Evolutionary conservation across 2,888 invertebrate species (phyloP).

Genomic region (Aphodius sticticus): DNA sequence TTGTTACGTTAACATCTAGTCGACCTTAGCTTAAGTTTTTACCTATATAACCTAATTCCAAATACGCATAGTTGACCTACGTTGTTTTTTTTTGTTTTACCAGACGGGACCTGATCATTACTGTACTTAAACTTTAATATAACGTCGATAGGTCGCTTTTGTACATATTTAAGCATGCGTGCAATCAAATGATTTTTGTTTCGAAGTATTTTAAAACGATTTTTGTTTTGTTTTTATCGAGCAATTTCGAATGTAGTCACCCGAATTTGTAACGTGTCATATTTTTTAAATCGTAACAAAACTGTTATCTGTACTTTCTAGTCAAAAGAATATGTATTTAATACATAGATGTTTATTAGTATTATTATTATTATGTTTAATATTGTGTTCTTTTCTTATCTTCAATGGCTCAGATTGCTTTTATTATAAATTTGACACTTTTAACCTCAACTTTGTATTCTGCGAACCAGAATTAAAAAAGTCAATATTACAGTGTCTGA

Average conservation of each 20-base stretch:
- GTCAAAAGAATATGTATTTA: neutral
- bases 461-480: too few species aligned
- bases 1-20: conserved; percentile 17
- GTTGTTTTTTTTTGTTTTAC: neutral
- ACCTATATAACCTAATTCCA: neutral
- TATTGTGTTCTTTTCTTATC: too few species aligned
- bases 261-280: neutral
- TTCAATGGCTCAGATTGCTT: too few species aligned
- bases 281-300: neutral
- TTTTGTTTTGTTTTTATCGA: neutral
- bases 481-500: too few species aligned
- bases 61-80: neutral
- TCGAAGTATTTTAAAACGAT: neutral
- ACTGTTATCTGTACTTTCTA: neutral
- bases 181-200: neutral
- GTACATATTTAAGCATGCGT: neutral
- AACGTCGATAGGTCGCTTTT: neutral
- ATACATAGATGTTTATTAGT: too few species aligned
- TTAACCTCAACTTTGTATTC: too few species aligned
- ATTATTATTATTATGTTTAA: too few species aligned
- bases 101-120: conserved; percentile 4
- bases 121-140: neutral
- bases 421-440: too few species aligned
- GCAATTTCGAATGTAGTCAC: neutral
- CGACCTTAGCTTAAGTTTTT: neutral